Base-by-base conservation (phyloP, 2,888 invertebrate species). In the Apocheima hispidaria region DNA sequence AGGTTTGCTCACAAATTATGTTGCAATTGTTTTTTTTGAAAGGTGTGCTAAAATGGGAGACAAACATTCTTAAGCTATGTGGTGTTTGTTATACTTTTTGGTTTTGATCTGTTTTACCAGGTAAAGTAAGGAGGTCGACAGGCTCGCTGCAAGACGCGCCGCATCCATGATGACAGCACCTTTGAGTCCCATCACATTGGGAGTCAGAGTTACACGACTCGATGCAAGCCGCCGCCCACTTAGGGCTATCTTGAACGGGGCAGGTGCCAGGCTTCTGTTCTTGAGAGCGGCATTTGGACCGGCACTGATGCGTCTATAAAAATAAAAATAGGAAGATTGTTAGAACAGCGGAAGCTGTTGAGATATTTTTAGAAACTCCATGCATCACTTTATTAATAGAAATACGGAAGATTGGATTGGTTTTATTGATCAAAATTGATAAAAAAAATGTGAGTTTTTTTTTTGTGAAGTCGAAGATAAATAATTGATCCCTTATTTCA, bases 141-240 rank as follows among this genome's bases (percentile, higher is more conserved):
- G 96, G 94, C 28, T 94, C 93, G 76, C 95, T 95, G 79, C 96
- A 96, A 20, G 95, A 94, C 18, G 94, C 90, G 0, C 96, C 96
- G 72, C 96, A 96, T 21, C 92, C 87, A 65, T 95, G 94, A 35
- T 90, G 91, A 73, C 96, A 96, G 80, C 96, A 96, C 68, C 96
- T 94, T 61, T 94, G 93, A 1, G 94, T 93, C 65, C 94, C 95
- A 9, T 94, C 94, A 78, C 96, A 96, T 71, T 96, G 95, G 0
- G 94, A 93, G 75, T 96, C 96, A n/a, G 87, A 80, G 63, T 87
- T 83, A 75, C 95, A 95, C 2, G 94, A 94, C 43, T 93, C 87
- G 52, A 95, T 86, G 70, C 95, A 95, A 0, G 94, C 94, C 0
- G 93, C 91, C 63, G 93, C 94, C 88, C 95, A 95, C 43, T 93